A percentile compares a stretch with the other conserved stretches of the same genome.
Evolutionary conservation across 1,140 invertebrate species (phyloP).

Genomic region (Catajapyx aquilonaris): DNA sequence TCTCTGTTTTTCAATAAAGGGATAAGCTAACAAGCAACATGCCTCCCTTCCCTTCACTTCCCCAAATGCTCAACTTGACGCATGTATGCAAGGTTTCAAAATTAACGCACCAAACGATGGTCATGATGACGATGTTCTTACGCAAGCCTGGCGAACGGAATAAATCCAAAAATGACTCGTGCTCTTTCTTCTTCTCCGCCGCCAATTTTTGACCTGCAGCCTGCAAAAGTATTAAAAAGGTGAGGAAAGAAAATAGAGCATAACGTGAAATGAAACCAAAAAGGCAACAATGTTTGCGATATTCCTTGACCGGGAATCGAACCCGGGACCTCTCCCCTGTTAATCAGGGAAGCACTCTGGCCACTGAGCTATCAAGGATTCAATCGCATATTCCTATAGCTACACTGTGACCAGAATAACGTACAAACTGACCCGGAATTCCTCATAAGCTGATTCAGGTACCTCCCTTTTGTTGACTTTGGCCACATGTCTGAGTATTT

Average conservation of each 20-base stretch:
- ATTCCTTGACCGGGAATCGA: not conserved
- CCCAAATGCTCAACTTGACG: too few species aligned
- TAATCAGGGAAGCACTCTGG: not conserved
- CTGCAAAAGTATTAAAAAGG: constrained; percentile 7
- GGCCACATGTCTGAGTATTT: constrained; percentile 15
- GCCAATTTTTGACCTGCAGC: constrained; percentile 3
- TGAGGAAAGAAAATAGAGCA: too few species aligned
- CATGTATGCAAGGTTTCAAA: too few species aligned
- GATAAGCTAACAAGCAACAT: too few species aligned
- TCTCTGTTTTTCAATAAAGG: too few species aligned
- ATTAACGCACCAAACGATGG: constrained; percentile 8
- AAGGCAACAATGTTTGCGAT: not conserved
- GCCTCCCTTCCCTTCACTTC: too few species aligned
- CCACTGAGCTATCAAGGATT: not conserved
- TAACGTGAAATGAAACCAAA: too few species aligned
- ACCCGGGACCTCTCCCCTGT: not conserved
- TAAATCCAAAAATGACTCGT: constrained; percentile 9
- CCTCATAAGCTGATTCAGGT: constrained; percentile 7
- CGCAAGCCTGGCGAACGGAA: constrained; percentile 7
- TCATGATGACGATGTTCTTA: constrained; percentile 7
- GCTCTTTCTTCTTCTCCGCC: constrained; percentile 6
- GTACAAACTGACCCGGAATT: constrained; percentile 10
- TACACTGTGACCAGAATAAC: too few species aligned
- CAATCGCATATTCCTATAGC: not conserved
- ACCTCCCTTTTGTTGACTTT: constrained; percentile 13